Conservation (phyloP, 2,113 vertebrate species). For the Pyxicephalus adspersus region DNA sequence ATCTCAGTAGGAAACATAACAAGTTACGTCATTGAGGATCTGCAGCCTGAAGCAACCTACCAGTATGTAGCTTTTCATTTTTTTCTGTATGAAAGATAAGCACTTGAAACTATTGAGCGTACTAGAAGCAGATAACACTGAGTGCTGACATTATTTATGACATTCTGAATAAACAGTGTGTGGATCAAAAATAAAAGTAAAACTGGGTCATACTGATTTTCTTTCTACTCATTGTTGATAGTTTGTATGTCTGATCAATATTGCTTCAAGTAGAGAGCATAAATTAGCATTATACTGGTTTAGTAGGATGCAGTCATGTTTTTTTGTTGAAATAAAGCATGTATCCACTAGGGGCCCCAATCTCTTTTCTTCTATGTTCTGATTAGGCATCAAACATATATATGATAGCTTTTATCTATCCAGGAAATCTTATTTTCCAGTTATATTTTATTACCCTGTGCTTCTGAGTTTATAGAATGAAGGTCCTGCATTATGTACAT, state of each 20-base stretch:
- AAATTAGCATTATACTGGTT: background rate
- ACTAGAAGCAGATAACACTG: background rate
- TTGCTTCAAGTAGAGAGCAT: background rate
- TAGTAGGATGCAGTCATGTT: background rate
- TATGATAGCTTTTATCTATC: too few relatives aligned
- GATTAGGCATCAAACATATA: too few relatives aligned
- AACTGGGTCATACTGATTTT: conserved; percentile 15
- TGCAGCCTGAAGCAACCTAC: conserved; percentile 93
- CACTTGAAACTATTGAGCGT: background rate
- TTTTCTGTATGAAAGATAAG: background rate
- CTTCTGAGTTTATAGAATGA: too few relatives aligned
- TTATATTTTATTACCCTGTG: too few relatives aligned
- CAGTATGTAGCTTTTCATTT: conserved; percentile 71
- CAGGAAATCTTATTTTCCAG: too few relatives aligned
- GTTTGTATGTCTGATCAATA: background rate
- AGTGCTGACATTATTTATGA: background rate
- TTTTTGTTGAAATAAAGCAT: background rate
- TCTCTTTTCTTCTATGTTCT: background rate
- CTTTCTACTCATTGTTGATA: background rate
- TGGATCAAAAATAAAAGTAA: background rate
- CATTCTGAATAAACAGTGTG: background rate
- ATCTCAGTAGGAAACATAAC: conserved; percentile 79
- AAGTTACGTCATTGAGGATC: conserved; percentile 74
- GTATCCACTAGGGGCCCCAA: background rate
- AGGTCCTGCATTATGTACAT: background rate